Evolutionary conservation across 2,113 vertebrate genomes (phyloP).

Genomic region (Ariopsis seemanni): DNA sequence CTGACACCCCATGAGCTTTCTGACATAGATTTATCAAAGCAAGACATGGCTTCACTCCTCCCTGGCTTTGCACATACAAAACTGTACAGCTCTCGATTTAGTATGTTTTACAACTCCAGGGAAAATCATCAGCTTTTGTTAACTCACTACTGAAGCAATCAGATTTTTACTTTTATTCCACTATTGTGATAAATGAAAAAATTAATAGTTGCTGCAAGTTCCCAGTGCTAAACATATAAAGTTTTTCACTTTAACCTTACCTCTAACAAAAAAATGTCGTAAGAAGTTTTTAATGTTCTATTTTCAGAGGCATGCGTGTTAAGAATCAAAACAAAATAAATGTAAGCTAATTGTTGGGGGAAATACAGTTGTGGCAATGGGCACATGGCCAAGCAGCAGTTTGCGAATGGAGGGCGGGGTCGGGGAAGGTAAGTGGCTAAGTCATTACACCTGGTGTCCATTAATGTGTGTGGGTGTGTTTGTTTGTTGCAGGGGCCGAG

Average conservation of each 20-base stretch:
- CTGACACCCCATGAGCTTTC: not conserved
- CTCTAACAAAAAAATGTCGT: not conserved
- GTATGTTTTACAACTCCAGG: constrained; percentile 1
- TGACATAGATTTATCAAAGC: constrained; percentile 6
- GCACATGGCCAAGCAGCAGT: too few relatives aligned
- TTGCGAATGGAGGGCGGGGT: too few relatives aligned
- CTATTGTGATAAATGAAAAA: not conserved
- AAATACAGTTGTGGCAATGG: too few relatives aligned
- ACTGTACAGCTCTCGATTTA: constrained; percentile 6
- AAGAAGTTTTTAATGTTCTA: not conserved
- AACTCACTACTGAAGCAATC: not conserved
- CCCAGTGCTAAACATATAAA: not conserved
- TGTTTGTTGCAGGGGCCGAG: too few relatives aligned
- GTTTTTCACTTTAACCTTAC: not conserved
- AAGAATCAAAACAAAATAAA: not conserved
- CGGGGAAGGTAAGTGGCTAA: too few relatives aligned
- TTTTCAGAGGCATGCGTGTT: not conserved
- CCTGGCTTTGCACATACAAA: constrained; percentile 13
- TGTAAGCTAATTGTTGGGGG: too few relatives aligned
- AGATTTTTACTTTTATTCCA: not conserved
- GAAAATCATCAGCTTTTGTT: constrained; percentile 26
- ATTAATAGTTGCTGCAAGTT: not conserved
- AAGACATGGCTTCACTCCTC: not conserved
- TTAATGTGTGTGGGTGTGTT: too few relatives aligned
- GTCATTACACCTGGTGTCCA: too few relatives aligned